Evolutionary conservation across 2,888 invertebrate species (phyloP).

Genomic region (Megastigmus dorsalis): DNA sequence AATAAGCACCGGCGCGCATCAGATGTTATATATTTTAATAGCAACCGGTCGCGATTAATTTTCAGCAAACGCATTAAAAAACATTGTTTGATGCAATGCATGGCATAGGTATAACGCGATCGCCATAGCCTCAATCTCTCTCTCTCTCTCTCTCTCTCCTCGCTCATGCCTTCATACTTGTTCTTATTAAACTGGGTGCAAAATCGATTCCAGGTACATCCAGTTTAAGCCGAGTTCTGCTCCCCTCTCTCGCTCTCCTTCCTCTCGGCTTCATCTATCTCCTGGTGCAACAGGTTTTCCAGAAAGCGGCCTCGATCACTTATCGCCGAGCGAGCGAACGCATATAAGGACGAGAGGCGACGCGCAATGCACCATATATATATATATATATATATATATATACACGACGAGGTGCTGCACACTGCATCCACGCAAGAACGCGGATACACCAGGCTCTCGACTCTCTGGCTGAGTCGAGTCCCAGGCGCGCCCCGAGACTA

Average conservation of each 20-base stretch:
- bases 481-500: constrained; percentile 21
- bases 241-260: not conserved
- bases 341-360: no score
- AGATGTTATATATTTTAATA: no score
- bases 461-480: not conserved
- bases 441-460: not conserved
- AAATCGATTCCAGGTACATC: constrained; percentile 49
- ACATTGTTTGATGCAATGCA: no score
- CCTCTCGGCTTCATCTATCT: constrained; percentile 22
- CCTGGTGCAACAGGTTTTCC: constrained; percentile 52
- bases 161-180: constrained; percentile 2
- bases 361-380: no score
- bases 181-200: constrained; percentile 20
- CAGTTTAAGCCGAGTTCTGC: not conserved
- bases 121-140: no score
- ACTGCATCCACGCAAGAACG: not conserved
- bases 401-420: not conserved
- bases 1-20: no score
- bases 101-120: no score
- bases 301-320: constrained; percentile 50
- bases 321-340: constrained; percentile 27
- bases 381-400: no score
- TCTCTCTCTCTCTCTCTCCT: no score
- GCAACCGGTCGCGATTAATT: no score
- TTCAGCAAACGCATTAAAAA: no score